Evolutionary conservation across 2,113 vertebrate genomes (phyloP).

Genomic region (Paratilapia polleni): DNA sequence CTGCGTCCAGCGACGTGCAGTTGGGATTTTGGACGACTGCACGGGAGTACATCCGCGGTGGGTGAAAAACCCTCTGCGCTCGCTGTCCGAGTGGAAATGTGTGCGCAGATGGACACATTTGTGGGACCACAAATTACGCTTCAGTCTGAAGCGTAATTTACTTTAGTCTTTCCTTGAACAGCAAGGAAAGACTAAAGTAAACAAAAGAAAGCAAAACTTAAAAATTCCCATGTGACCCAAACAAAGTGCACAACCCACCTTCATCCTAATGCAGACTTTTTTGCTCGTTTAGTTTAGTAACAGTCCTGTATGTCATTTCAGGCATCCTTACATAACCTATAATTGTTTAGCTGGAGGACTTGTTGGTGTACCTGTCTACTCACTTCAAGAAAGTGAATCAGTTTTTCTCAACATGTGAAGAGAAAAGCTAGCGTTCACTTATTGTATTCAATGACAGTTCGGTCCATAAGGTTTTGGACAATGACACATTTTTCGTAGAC

Average conservation of each 20-base stretch:
- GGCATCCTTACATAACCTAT: not conserved
- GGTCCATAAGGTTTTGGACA: not conserved
- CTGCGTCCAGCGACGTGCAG: too few species aligned
- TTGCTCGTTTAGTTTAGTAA: not conserved
- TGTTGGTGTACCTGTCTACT: not conserved
- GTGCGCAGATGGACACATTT: too few species aligned
- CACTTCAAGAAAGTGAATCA: not conserved
- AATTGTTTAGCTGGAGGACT: not conserved
- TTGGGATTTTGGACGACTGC: too few species aligned
- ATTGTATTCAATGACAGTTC: not conserved
- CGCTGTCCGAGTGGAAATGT: too few species aligned
- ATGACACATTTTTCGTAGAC: not conserved
- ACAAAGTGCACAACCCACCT: not conserved
- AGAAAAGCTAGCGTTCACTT: not conserved
- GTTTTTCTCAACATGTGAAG: fast-evolving
- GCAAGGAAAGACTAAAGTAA: too few species aligned
- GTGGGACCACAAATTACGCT: too few species aligned
- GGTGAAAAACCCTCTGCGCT: too few species aligned
- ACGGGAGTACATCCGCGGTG: too few species aligned
- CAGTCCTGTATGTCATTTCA: not conserved
- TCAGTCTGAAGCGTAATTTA: too few species aligned
- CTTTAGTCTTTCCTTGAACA: too few species aligned
- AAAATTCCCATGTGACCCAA: too few species aligned
- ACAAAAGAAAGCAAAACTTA: too few species aligned
- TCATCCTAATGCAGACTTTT: not conserved